Base-by-base conservation (phyloP, 2,113 vertebrate species). In the Gila orcuttii region DNA sequence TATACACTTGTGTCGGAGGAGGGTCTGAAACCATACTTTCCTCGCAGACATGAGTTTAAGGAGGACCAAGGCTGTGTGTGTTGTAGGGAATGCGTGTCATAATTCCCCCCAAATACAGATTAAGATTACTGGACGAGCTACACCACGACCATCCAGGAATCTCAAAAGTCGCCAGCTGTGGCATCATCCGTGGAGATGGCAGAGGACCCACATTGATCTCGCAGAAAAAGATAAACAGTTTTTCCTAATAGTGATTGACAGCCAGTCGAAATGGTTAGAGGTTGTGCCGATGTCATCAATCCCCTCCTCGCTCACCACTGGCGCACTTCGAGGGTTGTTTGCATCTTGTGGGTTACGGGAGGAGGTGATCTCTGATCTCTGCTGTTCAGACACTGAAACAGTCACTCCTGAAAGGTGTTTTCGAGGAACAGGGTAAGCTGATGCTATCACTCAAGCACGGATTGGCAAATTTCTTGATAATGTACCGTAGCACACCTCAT, bases 291-390 rank as follows among this genome's bases (percentile, higher is more conserved):
- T 76, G 74, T 81, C 79, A 21, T 66, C 57, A 36, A 62, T 64
- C 73, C 60, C 76, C 25, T 39, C 77, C 17, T 64, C 45, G 57
- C 87, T 85, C 23, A 82, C 83, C 7, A 64, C 9, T 69, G 69
- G 66, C 25, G 68, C 47, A 25, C 23, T 74, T 0, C 23, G 50
- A n/a, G 39, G 8, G 1, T 28, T 1, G 28, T 28, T 1, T 28
- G 28, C 28, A 28, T 28, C 28, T 15, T 83, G 15, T 73, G 66
- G 23, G 0, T 59, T 86, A 60, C 77, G 17, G 23, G 19, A 81
- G 31, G 69, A 84, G 66, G 66, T 75, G n/a, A 68, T 68, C 55
- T 42, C 52, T 31, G 31, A 31, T 31, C n/a, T 28, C 28, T 28
- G 28, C 28, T 28, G 28, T 28, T 28, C 28, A 28, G 28, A 33